Conservation (phyloP, 37 sponge, comb jelly and placozoan species). For the Cliona cf. orientalis region DNA sequence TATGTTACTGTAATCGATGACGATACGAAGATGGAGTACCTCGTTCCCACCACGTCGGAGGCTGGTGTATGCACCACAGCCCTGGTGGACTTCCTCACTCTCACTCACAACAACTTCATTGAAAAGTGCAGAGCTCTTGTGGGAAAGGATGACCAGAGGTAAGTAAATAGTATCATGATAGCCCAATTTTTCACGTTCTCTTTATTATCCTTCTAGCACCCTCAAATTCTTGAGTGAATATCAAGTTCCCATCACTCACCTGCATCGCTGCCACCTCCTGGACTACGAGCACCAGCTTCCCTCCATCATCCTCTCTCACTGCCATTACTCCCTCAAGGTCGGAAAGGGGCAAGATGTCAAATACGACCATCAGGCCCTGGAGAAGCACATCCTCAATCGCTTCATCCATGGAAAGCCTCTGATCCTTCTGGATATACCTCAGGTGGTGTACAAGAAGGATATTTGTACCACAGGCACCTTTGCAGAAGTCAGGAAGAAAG, state of each 20-base stretch:
- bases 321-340: conserved; percentile 72
- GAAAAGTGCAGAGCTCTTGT: conserved; percentile 46
- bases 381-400: conserved; percentile 80
- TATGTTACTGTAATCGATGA: conserved; percentile 8
- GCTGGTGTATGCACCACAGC: conserved; percentile 68
- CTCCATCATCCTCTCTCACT: conserved; percentile 79
- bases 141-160: conserved; percentile 13
- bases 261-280: conserved; percentile 68
- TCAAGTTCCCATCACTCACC: conserved; percentile 64
- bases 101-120: conserved; percentile 76
- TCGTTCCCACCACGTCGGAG: conserved; percentile 73
- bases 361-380: conserved; percentile 81
- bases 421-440: conserved; percentile 58
- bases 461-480: conserved; percentile 52
- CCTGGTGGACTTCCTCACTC: conserved; percentile 65
- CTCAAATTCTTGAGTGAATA: conserved; percentile 27
- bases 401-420: conserved; percentile 80
- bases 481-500: conserved; percentile 63
- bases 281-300: conserved; percentile 71
- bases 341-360: conserved; percentile 72
- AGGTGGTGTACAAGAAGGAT: conserved; percentile 63
- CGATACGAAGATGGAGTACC: conserved; percentile 43
- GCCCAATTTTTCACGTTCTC: neutral
- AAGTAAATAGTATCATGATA: neutral
- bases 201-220: no score